Percentiles rank a stretch among this genome's conserved stretches.
These are phyloP conservation scores for Tolypeutes matacus DNA, from an alignment of 2,797 vertebrate species.

Conservation along the genomic window DNA sequence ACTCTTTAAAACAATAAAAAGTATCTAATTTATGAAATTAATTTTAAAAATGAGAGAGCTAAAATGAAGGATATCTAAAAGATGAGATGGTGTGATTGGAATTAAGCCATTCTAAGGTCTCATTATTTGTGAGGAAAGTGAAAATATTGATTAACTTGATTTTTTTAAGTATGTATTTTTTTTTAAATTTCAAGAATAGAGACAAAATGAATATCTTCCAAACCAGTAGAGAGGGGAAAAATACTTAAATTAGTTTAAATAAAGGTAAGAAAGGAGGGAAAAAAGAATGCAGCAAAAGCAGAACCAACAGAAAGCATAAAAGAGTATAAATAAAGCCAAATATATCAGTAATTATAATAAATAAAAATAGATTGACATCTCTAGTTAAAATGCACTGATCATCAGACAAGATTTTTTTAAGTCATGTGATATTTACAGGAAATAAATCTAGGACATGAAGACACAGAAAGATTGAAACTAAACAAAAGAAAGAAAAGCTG, in stretches of 20 bases:
- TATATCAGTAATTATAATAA: conserved; percentile 9
- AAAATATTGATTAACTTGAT: conserved; percentile 44
- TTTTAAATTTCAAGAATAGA: not conserved
- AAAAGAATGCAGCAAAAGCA: not conserved
- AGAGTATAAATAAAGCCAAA: not conserved
- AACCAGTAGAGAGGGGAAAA: not conserved
- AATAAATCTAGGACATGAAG: conserved; percentile 34
- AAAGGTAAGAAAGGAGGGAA: not conserved
- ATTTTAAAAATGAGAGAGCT: not conserved
- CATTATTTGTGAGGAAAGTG: not conserved
- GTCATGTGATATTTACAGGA: not conserved
- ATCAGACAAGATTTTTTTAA: not conserved
- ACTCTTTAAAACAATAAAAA: conserved; percentile 54
- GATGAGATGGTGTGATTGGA: not conserved
- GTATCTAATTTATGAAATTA: conserved; percentile 2
- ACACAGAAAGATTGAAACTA: not conserved
- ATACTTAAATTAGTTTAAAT: not conserved
- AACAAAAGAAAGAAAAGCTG: not conserved
- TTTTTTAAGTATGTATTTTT: not conserved
- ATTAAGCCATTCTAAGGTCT: not conserved
- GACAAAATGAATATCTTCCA: conserved; percentile 16
- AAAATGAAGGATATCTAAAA: not conserved
- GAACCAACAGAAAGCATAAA: not conserved
- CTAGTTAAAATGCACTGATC: not conserved
- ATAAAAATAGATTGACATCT: conserved; percentile 2